Conservation (phyloP, 2,797 vertebrate species). For the Aphelocoma californica region DNA sequence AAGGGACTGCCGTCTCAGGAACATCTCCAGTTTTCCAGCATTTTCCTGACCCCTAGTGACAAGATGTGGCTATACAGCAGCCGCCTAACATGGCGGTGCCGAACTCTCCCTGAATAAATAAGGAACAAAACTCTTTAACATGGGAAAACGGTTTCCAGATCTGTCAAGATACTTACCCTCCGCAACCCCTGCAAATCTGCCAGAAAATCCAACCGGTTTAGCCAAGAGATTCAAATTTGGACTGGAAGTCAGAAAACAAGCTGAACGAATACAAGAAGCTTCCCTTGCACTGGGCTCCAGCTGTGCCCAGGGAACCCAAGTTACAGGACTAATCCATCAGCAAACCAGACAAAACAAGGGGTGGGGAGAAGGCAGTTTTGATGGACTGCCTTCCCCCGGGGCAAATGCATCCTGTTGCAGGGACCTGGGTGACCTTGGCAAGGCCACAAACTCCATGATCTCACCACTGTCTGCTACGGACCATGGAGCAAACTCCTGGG, state of each 20-base stretch:
- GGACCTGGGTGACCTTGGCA: not conserved
- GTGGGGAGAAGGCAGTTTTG: not conserved
- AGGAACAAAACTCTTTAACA: not conserved
- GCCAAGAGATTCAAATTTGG: not conserved
- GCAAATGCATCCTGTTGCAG: not conserved
- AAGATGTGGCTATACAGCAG: not conserved
- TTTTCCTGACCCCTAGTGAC: conserved; percentile 69
- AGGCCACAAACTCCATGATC: not conserved
- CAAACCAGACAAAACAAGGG: not conserved
- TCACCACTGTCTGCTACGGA: fast-evolving
- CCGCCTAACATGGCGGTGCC: not conserved
- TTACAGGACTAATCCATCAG: not conserved
- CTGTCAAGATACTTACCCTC: not conserved
- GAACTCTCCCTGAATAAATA: not conserved
- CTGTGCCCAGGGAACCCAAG: not conserved
- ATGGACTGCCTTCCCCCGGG: not conserved
- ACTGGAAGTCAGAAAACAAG: not conserved
- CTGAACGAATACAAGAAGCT: not conserved
- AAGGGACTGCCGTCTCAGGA: not conserved
- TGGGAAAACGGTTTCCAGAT: not conserved
- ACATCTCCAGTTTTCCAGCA: not conserved
- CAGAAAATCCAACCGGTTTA: not conserved
- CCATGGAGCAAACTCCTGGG: not conserved
- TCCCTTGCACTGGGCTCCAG: not conserved
- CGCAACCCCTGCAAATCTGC: not conserved